A percentile compares a stretch with the other conserved stretches of the same genome.
Evolutionary conservation across 1,140 invertebrate species (phyloP).

Genomic region (Pantala flavescens): DNA sequence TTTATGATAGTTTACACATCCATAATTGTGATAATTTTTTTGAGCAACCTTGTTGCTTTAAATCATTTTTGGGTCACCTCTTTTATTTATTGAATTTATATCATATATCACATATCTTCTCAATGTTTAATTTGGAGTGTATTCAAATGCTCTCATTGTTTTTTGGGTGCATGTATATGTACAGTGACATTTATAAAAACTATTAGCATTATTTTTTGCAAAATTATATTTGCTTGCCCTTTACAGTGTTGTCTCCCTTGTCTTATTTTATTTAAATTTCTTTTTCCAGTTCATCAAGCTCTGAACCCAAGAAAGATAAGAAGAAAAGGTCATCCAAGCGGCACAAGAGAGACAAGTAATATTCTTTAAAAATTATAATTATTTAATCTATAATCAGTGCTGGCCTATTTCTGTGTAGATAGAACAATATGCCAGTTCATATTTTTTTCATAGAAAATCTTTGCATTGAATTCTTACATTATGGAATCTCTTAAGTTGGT

Average conservation of each 20-base stretch:
- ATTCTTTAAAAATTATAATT: not conserved
- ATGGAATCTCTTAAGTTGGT: not conserved
- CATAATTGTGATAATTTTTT: too few species aligned
- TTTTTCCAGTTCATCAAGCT: not conserved
- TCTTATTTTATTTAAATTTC: not conserved
- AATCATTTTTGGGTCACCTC: too few species aligned
- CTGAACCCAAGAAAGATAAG: not conserved
- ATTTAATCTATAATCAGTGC: not conserved
- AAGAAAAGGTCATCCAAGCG: not conserved
- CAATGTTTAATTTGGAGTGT: too few species aligned
- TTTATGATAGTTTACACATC: too few species aligned
- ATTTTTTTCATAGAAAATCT: slow-evolving; percentile 3
- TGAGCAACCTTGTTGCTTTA: too few species aligned
- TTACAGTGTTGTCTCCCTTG: not conserved
- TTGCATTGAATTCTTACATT: not conserved
- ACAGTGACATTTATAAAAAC: not conserved
- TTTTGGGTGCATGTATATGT: too few species aligned
- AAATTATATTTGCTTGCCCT: not conserved
- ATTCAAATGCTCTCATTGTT: too few species aligned
- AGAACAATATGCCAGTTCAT: not conserved
- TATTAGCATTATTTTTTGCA: not conserved
- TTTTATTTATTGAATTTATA: too few species aligned
- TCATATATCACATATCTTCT: too few species aligned
- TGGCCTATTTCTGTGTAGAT: not conserved
- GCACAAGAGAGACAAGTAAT: slow-evolving; percentile 5